A percentile compares a stretch with the other conserved stretches of the same genome.
These are phyloP conservation scores for Rhynchophorus ferrugineus DNA, from an alignment of 1,140 invertebrate species.

Conservation along the genomic window DNA sequence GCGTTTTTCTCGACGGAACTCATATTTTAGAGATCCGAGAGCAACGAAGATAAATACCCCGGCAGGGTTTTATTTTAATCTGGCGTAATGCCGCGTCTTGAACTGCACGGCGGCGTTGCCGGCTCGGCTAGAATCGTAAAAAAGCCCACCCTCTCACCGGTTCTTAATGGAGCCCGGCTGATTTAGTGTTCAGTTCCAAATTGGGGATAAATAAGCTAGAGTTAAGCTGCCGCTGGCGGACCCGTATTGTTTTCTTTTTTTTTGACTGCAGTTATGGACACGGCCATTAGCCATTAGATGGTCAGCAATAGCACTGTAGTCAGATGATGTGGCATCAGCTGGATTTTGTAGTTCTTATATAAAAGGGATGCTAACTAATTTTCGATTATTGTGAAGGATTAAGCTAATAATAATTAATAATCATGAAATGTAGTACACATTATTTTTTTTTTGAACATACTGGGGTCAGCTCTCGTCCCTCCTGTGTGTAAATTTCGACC, in stretches of 20 bases:
- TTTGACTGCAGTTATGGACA: not conserved
- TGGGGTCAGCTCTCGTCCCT: no score
- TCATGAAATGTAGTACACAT: no score
- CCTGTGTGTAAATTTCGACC: no score
- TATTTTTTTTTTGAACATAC: no score
- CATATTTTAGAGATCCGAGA: conserved; percentile 1
- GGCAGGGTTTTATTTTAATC: conserved; percentile 2
- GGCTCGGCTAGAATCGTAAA: conserved; percentile 2
- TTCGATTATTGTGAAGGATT: no score
- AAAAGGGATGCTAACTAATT: no score
- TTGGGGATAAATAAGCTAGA: conserved; percentile 6
- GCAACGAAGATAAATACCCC: conserved; percentile 4
- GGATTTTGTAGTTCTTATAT: no score
- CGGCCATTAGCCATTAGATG: no score
- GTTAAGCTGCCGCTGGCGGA: not conserved
- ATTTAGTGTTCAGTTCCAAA: conserved; percentile 1
- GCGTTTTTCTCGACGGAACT: not conserved
- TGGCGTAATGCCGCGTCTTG: not conserved
- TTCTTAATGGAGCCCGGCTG: conserved; percentile 4
- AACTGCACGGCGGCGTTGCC: not conserved
- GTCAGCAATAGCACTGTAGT: no score
- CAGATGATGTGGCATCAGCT: no score
- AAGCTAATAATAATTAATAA: no score
- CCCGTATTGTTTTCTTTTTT: not conserved
- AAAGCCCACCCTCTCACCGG: not conserved